Conservation (phyloP, 2,797 vertebrate species). For the Smutsia temminckii region DNA sequence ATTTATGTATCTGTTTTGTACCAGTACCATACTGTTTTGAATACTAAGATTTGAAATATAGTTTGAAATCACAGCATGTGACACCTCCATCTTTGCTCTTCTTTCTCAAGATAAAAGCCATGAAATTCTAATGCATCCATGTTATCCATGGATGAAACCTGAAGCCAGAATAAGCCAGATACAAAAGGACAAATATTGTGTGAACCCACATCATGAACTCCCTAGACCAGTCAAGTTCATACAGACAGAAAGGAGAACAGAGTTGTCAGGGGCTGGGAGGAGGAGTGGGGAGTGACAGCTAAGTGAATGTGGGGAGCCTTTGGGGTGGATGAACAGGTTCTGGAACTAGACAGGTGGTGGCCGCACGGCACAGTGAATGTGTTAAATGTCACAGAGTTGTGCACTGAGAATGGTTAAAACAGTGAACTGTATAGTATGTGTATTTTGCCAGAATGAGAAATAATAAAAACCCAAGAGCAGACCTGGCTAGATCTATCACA, state of each 20-base stretch:
- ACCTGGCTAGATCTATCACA: not conserved
- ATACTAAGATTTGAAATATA: too few relatives aligned
- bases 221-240: not conserved
- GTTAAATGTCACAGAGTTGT: not conserved
- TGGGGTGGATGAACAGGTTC: not conserved
- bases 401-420: not conserved
- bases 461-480: not conserved
- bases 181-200: not conserved
- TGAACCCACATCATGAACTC: not conserved
- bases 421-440: not conserved
- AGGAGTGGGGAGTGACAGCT: too few relatives aligned
- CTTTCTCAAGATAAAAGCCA: not conserved
- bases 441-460: not conserved
- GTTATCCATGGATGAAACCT: not conserved
- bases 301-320: too few relatives aligned
- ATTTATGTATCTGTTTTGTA: too few relatives aligned
- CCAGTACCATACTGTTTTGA: too few relatives aligned
- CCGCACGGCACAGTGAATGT: too few relatives aligned
- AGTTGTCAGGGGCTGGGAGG: accelerated
- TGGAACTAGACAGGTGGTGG: not conserved
- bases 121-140: not conserved
- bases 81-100: too few relatives aligned
- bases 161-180: not conserved
- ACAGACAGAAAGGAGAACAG: not conserved
- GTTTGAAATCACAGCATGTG: too few relatives aligned